Percentiles rank a stretch among this genome's conserved stretches.
These are phyloP conservation scores for Odontophorus gujanensis DNA, from an alignment of 2,113 vertebrate genomes.

Conservation along the genomic window DNA sequence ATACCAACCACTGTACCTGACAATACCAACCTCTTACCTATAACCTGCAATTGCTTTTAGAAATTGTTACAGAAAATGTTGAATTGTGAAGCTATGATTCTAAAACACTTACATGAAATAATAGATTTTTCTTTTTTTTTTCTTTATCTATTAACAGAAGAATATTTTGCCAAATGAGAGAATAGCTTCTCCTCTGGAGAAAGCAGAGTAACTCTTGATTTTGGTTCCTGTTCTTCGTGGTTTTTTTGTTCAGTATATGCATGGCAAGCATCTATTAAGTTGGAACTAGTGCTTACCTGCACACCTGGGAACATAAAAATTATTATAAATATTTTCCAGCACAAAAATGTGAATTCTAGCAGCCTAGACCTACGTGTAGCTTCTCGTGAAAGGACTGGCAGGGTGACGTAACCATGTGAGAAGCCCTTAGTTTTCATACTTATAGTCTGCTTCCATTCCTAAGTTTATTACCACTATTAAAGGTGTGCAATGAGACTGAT, in stretches of 20 bases:
- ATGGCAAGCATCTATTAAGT: not conserved
- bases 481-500: not conserved
- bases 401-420: not conserved
- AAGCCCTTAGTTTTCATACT: not conserved
- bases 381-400: not conserved
- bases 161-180: not conserved
- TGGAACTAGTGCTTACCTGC: not conserved
- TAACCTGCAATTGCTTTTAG: not conserved
- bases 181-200: not conserved
- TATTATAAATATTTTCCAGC: not conserved
- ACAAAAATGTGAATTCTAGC: not conserved
- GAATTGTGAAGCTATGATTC: not conserved
- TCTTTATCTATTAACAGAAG: not conserved
- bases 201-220: not conserved
- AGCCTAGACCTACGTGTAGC: not conserved
- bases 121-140: not conserved
- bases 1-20: too few species aligned
- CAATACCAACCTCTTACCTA: not conserved
- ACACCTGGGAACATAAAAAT: not conserved
- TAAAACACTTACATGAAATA: not conserved
- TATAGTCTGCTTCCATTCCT: not conserved
- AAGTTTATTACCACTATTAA: not conserved
- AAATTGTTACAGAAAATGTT: not conserved
- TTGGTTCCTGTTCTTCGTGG: not conserved
- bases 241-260: not conserved